These are phyloP conservation scores for Genyomyrus donnyi DNA, from an alignment of 2,113 vertebrate genomes.

Conservation along the genomic window DNA sequence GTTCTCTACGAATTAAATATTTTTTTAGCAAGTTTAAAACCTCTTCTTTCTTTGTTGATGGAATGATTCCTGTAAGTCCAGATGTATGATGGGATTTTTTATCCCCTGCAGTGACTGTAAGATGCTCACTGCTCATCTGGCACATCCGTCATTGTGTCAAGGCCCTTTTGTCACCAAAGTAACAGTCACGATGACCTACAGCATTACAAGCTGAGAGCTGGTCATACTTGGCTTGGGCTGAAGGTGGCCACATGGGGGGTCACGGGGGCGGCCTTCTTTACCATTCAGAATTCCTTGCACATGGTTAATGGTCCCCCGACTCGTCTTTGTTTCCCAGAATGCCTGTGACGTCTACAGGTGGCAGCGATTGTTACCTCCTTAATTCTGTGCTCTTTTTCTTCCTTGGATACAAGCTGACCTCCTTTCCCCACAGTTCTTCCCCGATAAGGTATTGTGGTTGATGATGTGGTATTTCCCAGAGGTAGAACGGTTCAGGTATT, in stretches of 20 bases:
- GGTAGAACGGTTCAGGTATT: background rate
- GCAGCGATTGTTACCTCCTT: background rate
- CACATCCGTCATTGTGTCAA: background rate
- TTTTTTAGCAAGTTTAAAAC: background rate
- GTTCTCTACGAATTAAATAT: background rate
- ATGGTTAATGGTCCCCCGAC: background rate
- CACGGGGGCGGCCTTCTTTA: background rate
- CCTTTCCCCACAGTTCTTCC: background rate
- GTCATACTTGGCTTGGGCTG: background rate
- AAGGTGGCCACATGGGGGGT: background rate
- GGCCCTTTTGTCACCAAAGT: background rate
- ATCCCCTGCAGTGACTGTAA: background rate
- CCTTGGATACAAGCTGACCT: constrained; percentile 6
- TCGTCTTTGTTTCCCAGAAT: background rate
- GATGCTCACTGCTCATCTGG: background rate
- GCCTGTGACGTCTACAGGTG: background rate
- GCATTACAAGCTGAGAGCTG: background rate
- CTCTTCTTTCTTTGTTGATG: background rate
- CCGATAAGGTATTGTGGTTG: background rate
- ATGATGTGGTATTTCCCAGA: background rate
- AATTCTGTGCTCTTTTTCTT: background rate
- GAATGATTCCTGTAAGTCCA: background rate
- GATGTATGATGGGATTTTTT: background rate
- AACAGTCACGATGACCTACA: background rate
- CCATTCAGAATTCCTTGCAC: background rate